phyloP scores from a whole-genome alignment of 2,888 invertebrate species.

The Drosophila crucigera region DNA sequence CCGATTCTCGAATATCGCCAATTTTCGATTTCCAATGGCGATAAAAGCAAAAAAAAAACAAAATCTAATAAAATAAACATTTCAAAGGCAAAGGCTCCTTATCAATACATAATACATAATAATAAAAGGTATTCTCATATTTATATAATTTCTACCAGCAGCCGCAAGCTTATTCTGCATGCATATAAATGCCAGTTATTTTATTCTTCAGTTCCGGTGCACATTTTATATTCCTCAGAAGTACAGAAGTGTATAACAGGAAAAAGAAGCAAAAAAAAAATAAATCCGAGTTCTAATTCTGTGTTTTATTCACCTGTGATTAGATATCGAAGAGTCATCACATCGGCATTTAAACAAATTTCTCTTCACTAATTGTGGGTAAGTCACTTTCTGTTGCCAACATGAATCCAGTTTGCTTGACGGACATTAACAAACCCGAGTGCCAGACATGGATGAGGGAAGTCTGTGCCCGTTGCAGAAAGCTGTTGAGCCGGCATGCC shows the following conservation, averaged over 20 bases:
- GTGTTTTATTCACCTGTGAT: neutral
- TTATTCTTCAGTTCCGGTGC: neutral
- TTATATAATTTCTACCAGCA: too few species aligned
- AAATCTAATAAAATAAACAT: too few species aligned
- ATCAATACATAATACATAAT: too few species aligned
- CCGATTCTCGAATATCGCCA: too few species aligned
- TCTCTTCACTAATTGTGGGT: neutral
- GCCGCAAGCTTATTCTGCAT: too few species aligned
- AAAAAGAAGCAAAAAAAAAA: neutral
- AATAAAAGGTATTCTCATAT: too few species aligned
- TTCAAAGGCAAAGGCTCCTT: too few species aligned
- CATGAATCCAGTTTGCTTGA: constrained; percentile 65
- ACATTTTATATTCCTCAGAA: neutral
- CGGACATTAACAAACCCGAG: constrained; percentile 40
- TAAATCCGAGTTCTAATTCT: neutral
- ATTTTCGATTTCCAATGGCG: too few species aligned
- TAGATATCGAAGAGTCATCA: neutral
- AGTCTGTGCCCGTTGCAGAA: constrained; percentile 49
- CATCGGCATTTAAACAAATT: constrained; percentile 18
- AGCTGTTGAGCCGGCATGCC: constrained; percentile 28
- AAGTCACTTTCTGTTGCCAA: constrained; percentile 10
- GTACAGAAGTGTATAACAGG: too few species aligned
- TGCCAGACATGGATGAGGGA: constrained; percentile 66
- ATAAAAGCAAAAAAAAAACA: too few species aligned
- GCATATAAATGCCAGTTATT: neutral